These are phyloP conservation scores for Bradysia coprophila DNA, from an alignment of 1,140 invertebrate genomes.

Conservation along the genomic window DNA sequence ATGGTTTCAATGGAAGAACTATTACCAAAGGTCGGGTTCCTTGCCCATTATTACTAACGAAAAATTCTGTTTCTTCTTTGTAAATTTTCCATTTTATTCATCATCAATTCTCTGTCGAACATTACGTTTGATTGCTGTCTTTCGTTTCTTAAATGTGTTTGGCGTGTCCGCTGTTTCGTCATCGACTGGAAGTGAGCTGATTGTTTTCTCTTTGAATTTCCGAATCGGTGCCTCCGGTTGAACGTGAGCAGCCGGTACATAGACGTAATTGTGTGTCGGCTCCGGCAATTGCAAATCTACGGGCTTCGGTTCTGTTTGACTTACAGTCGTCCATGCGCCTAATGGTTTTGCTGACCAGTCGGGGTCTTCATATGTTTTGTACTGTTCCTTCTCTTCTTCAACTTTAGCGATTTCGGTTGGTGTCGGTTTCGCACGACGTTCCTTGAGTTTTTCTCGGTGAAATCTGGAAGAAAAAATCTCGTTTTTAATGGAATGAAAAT, in stretches of 20 bases:
- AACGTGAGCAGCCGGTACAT: constrained; percentile 15
- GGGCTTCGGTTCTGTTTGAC: constrained; percentile 12
- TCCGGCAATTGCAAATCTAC: constrained; percentile 39
- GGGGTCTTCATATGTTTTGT: constrained; percentile 25
- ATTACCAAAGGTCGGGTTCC: too few relatives aligned
- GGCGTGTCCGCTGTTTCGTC: constrained; percentile 23
- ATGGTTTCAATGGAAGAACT: too few relatives aligned
- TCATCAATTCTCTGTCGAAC: constrained; percentile 34
- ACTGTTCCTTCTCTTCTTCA: constrained; percentile 24
- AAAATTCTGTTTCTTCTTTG: too few relatives aligned
- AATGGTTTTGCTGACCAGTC: constrained; percentile 33
- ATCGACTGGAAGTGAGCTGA: constrained; percentile 28
- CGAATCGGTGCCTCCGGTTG: constrained; percentile 24
- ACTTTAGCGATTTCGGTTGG: constrained; percentile 21
- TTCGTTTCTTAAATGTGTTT: constrained; percentile 42
- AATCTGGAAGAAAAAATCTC: constrained; percentile 18
- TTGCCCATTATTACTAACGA: too few relatives aligned
- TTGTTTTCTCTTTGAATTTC: constrained; percentile 43
- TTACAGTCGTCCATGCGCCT: constrained; percentile 40
- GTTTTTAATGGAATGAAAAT: too few relatives aligned
- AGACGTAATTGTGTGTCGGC: constrained; percentile 12
- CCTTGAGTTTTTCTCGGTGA: constrained; percentile 22
- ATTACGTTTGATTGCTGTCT: constrained; percentile 33
- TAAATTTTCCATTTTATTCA: constrained; percentile 22
- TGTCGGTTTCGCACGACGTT: constrained; percentile 9